Evolutionary conservation across 2,888 invertebrate genomes (phyloP).

Genomic region (Helicoverpa assulta): DNA sequence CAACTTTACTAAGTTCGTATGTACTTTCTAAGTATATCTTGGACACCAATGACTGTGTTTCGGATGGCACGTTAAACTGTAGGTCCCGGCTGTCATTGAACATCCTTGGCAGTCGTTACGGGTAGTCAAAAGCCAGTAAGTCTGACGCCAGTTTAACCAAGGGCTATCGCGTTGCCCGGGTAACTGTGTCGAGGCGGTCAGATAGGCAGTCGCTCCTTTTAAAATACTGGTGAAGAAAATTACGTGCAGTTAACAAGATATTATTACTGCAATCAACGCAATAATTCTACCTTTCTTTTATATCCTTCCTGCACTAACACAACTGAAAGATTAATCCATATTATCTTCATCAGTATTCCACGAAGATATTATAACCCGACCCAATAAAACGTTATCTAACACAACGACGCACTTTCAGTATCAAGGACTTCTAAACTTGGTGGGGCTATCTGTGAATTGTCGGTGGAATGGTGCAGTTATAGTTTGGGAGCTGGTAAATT

Average conservation of each 20-base stretch:
- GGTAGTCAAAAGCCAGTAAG: too few relatives aligned
- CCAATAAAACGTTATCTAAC: conserved; percentile 50
- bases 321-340: conserved; percentile 28
- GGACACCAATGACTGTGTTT: too few relatives aligned
- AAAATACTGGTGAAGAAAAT: too few relatives aligned
- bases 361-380: conserved; percentile 40
- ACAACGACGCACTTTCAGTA: conserved; percentile 20
- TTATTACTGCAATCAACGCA: neutral
- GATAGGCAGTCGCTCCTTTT: too few relatives aligned
- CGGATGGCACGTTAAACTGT: too few relatives aligned
- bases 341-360: conserved; percentile 35
- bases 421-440: conserved; percentile 39
- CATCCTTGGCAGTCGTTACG: too few relatives aligned
- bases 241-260: neutral
- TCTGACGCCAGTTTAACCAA: too few relatives aligned
- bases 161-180: too few relatives aligned
- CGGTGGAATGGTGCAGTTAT: conserved; percentile 27
- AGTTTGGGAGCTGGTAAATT: conserved; percentile 8
- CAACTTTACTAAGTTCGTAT: too few relatives aligned
- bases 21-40: too few relatives aligned
- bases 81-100: too few relatives aligned
- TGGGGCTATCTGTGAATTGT: conserved; percentile 42
- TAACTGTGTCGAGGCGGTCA: too few relatives aligned
- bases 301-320: conserved; percentile 6
- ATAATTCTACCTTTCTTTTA: neutral